These are phyloP conservation scores for Trachelus troglodyta DNA, from an alignment of 2,888 invertebrate genomes.

Conservation along the genomic window DNA sequence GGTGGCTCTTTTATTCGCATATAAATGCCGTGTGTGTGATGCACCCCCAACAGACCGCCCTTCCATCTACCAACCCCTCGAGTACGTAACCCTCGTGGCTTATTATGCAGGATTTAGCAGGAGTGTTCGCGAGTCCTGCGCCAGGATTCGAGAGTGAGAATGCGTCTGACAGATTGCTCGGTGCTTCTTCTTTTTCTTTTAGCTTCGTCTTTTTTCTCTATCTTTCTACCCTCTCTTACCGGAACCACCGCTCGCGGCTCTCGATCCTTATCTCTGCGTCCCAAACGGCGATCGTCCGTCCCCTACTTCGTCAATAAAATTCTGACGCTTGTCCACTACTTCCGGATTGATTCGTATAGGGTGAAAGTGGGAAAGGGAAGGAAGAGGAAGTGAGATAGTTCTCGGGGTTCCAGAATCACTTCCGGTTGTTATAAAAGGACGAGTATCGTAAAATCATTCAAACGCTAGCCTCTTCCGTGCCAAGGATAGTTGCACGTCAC, in stretches of 20 bases:
- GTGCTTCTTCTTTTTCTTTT: conserved; percentile 25
- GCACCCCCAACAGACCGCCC: conserved; percentile 57
- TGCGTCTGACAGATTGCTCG: neutral
- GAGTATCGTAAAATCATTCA: neutral
- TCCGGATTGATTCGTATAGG: neutral
- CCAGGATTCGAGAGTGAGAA: neutral
- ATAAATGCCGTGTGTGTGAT: conserved; percentile 51
- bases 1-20: conserved; percentile 44
- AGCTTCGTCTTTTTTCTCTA: conserved; percentile 26
- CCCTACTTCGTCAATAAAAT: neutral
- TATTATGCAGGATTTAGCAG: conserved; percentile 40
- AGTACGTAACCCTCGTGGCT: conserved; percentile 51
- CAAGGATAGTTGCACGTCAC: neutral
- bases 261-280: neutral
- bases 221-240: conserved; percentile 17
- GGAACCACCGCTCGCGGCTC: neutral
- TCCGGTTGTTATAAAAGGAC: neutral
- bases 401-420: neutral
- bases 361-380: neutral
- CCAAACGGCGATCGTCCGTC: neutral
- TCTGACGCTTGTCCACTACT: neutral
- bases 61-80: conserved; percentile 36
- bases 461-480: neutral
- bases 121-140: neutral
- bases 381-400: neutral